Evolutionary conservation across 2,888 invertebrate species (phyloP).

Genomic region (Cerceris rybyensis): DNA sequence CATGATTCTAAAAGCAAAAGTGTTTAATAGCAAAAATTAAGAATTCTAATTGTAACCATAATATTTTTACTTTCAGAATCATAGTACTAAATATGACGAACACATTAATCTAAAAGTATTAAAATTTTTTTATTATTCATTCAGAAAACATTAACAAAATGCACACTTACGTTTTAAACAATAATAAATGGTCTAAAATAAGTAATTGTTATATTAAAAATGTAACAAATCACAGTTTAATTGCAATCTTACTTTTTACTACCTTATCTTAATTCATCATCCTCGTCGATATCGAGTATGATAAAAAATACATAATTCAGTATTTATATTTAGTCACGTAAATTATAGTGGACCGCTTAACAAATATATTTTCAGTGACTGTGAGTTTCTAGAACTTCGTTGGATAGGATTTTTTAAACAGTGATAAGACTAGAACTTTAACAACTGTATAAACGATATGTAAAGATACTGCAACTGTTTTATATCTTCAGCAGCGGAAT

Average conservation of each 20-base stretch:
- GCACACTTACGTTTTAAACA: neutral
- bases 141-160: neutral
- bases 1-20: no score
- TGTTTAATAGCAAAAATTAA: no score
- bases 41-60: no score
- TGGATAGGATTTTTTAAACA: neutral
- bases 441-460: slow-evolving; percentile 26
- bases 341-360: neutral
- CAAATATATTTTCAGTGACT: neutral
- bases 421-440: slow-evolving; percentile 8
- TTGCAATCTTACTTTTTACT: neutral
- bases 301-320: neutral
- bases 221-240: neutral
- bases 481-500: neutral
- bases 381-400: neutral
- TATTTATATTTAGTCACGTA: neutral
- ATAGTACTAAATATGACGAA: no score
- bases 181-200: neutral
- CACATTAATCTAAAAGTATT: no score
- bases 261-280: neutral
- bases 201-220: neutral
- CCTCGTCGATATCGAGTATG: neutral
- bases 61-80: no score
- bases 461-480: slow-evolving; percentile 1
- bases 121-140: no score